These are phyloP conservation scores for Scartelaos histophorus DNA, from an alignment of 2,113 vertebrate species.

Conservation along the genomic window DNA sequence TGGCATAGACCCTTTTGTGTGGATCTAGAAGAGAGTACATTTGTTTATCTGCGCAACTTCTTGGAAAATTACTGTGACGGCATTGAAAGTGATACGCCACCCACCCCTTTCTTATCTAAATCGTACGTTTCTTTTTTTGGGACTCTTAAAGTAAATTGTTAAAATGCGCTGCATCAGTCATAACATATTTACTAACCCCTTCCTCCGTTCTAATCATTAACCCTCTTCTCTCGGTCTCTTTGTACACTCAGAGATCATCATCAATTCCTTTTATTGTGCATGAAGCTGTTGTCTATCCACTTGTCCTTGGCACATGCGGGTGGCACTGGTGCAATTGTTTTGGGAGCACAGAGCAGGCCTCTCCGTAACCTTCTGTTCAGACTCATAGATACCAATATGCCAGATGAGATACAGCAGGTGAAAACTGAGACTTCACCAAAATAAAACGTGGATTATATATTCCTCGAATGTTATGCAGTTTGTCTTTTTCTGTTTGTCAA, in stretches of 20 bases:
- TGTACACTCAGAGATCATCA: slow-evolving; percentile 87
- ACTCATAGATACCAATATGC: slow-evolving; percentile 94
- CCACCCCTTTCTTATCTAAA: slow-evolving; percentile 91
- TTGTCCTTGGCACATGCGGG: slow-evolving; percentile 94
- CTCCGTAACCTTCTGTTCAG: slow-evolving; percentile 94
- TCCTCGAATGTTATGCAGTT: neutral
- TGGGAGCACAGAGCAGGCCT: slow-evolving; percentile 92
- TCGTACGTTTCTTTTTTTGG: slow-evolving; percentile 74
- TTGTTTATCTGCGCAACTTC: slow-evolving; percentile 92
- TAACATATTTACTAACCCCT: neutral
- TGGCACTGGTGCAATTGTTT: slow-evolving; percentile 93
- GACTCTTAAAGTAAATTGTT: neutral
- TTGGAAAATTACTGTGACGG: slow-evolving; percentile 95
- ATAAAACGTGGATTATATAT: neutral
- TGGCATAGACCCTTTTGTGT: slow-evolving; percentile 98
- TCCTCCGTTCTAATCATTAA: neutral
- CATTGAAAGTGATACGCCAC: slow-evolving; percentile 89
- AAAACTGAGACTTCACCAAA: slow-evolving; percentile 1
- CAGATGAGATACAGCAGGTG: slow-evolving; percentile 97
- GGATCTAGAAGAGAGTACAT: slow-evolving; percentile 97
- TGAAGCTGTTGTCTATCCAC: slow-evolving; percentile 96
- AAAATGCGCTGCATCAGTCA: neutral
- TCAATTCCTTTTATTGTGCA: slow-evolving; percentile 91
- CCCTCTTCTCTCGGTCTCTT: slow-evolving; percentile 4
- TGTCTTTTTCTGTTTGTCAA: slow-evolving; percentile 12